Evolutionary conservation across 2,113 vertebrate genomes (phyloP), one percentile per base, ranked within the genome.

Genomic region (Oreochromis niloticus): DNA sequence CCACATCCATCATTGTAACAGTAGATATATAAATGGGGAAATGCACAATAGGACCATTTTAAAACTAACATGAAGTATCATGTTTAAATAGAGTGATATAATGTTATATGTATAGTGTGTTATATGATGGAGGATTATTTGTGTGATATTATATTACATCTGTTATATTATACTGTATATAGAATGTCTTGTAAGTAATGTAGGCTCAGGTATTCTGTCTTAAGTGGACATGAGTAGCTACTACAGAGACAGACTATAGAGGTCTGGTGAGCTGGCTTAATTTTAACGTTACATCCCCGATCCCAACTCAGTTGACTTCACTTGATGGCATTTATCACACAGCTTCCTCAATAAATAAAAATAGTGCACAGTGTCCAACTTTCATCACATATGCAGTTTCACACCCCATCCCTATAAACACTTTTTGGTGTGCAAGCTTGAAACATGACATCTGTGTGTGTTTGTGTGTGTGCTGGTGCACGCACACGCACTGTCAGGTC

Each of bases 401-500:
- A 9, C 14, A 9, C 16, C 56, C 14, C 30, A 32, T 32, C 4
- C 57, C 14, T 32, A 32, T 61, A 32, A 61, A 61, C 14, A 61
- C 3, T 3, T 27, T 8, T 59, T 59, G 27, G 13, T 30, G 30
- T 34, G 30, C 16, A 34, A 61, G 13, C 24, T n/a, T 78, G 41
- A 17, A 59, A 59, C 56, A 59, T 30, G 24, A 59, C 56, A 30
- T 30, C 6, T 59, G 13, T 59, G 24, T 59, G 24, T 59, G 56
- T 59, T 4, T 57, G 22, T 56, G 55, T 24, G 22, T 56, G 10
- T 56, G 54, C 22, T 11, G 13, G 10, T 46, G 19, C 34, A 4
- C 61, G 24, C n/a, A 6, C 50, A 7, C n/a, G 12, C 81, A 22
- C 73, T 89, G 27, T 85, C 95, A 99, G 99, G 98, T 97, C 96